A percentile compares a stretch with the other conserved stretches of the same genome.
These are phyloP conservation scores for Apis mellifera DNA, from an alignment of 1,140 invertebrate species.

Conservation along the genomic window Amel_HAv3.1 CM009942.2:8506001-8506500, in stretches of 20 bases:
- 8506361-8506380: slow-evolving; percentile 88
- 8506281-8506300: slow-evolving; percentile 90
- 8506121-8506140: background rate
- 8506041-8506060: slow-evolving; percentile 77
- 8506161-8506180: slow-evolving; percentile 31
- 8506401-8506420: slow-evolving; percentile 83
- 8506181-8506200: slow-evolving; percentile 29
- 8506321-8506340: slow-evolving; percentile 92
- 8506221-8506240: background rate
- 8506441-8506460: slow-evolving; percentile 17
- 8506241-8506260: slow-evolving; percentile 9
- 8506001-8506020: slow-evolving; percentile 83
- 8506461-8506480: background rate
- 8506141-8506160: background rate
- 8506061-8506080: slow-evolving; percentile 73
- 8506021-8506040: slow-evolving; percentile 84
- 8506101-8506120: slow-evolving; percentile 40
- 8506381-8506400: slow-evolving; percentile 90
- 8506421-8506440: slow-evolving; percentile 81
- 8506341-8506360: slow-evolving; percentile 85
- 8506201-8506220: no score
- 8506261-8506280: slow-evolving; percentile 74
- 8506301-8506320: slow-evolving; percentile 89
- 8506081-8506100: slow-evolving; percentile 80
- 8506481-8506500: slow-evolving; percentile 14